Evolutionary conservation across 2,888 invertebrate genomes (phyloP), one percentile per base, ranked within the genome.

Genomic region (Carpatolechia fugitivella): DNA sequence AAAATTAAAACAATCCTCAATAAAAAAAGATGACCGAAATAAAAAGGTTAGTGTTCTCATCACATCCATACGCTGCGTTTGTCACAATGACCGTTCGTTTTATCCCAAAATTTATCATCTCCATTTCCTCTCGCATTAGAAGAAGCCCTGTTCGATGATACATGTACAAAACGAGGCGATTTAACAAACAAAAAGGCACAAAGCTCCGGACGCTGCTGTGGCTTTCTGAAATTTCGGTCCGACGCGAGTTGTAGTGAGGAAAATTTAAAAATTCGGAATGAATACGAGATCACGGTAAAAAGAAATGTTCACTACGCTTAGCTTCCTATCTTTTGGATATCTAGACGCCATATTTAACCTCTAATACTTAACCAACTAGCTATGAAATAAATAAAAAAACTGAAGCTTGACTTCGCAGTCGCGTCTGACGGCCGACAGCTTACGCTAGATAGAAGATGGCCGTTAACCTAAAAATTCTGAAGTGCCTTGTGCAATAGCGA

Each of bases 121-220:
- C 41, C 13, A 11, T 46, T 46, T 30, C 24, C 3, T 14, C 24
- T 10, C 18, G 30, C 40, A 40, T 44, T 44, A 52, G 44, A 38
- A 36, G 13, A 55, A 52, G 38, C 54, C 56, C n/a, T n/a, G 56
- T 59, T 58, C 62, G 46, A 60, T 60, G 56, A 56, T 54, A 52
- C 55, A 55, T 56, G 56, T 46, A 36, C 33, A 31, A 24, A 52
- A 54, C 53, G 56, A 47, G 14, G 24, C 24, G 7, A 36, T 7
- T 36, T 49, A 38, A 49, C 53, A 56, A 20, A 49, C 49, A 36
- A 49, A 49, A 49, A 36, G 13, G 24, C 3, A 14, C 14, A 36
- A 36, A 14, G 14, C 31, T 14, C 31, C 47, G 49, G 49, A 49
- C 14, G 35, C 35, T 14, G 35, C 35, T 31, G 49, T 35, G 49